Evolutionary conservation across 2,113 vertebrate species (phyloP).

Genomic region (Zosterops lateralis): DNA sequence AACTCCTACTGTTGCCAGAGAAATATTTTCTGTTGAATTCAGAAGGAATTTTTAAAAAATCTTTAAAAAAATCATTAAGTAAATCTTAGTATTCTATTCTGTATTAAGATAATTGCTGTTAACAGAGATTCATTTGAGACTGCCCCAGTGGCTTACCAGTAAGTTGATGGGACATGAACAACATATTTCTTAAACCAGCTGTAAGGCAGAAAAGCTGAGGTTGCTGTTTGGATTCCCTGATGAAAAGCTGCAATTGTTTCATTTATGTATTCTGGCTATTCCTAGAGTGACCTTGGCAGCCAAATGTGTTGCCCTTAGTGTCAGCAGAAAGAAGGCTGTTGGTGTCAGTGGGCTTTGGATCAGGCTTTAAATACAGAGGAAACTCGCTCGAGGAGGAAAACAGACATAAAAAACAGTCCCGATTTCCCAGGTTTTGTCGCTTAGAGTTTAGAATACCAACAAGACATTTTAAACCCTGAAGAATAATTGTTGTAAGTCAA

Average conservation of each 20-base stretch:
- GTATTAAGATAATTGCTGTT: background rate
- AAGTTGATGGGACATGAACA: background rate
- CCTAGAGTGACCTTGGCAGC: constrained; percentile 26
- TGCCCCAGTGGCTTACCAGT: background rate
- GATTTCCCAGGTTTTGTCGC: background rate
- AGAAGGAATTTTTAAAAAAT: background rate
- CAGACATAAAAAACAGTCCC: background rate
- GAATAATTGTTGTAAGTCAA: background rate
- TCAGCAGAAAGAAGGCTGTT: constrained; percentile 42
- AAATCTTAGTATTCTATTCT: background rate
- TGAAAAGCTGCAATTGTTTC: constrained; percentile 23
- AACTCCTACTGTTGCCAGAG: constrained; percentile 37
- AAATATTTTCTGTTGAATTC: background rate
- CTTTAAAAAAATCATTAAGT: background rate
- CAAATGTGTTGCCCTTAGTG: background rate
- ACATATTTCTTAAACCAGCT: background rate
- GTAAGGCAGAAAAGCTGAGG: constrained; percentile 30
- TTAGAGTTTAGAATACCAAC: constrained; percentile 32
- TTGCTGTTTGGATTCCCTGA: background rate
- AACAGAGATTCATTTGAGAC: background rate
- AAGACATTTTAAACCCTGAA: constrained; percentile 20
- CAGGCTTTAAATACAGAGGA: constrained; percentile 34
- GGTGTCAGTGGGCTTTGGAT: constrained; percentile 57
- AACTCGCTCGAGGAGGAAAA: constrained; percentile 21
- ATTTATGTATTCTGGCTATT: constrained; percentile 5